Conservation (phyloP, 2,888 invertebrate genomes). For the Diaphora mendica region DNA sequence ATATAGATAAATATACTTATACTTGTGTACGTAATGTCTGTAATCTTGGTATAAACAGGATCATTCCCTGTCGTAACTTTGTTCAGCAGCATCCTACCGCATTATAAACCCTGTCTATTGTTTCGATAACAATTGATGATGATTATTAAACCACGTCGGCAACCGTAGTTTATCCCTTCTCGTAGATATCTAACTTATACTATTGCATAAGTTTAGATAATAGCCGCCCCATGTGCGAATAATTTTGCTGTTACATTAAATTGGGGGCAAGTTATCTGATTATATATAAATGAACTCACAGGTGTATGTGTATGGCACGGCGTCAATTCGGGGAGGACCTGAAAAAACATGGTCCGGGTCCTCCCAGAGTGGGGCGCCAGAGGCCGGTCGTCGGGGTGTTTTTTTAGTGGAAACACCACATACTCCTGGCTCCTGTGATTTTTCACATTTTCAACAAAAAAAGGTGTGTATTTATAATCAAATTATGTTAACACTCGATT, state of each 20-base stretch:
- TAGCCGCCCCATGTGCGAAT: constrained; percentile 9
- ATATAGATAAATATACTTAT: background rate
- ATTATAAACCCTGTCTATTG: background rate
- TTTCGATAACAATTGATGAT: constrained; percentile 8
- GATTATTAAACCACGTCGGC: constrained; percentile 3
- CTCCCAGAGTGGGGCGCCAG: no score
- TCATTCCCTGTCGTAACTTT: constrained; percentile 10
- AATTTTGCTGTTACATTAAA: constrained; percentile 6
- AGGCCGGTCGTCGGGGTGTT: no score
- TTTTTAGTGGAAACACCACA: no score
- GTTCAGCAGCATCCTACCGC: background rate
- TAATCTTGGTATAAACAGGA: background rate
- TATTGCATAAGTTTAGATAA: constrained; percentile 17
- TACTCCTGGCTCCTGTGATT: no score
- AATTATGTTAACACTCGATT: background rate
- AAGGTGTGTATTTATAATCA: no score
- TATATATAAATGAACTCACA: background rate
- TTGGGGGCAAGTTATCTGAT: background rate
- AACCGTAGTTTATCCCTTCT: background rate
- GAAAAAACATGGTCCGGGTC: no score
- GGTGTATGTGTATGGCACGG: no score
- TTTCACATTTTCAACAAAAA: no score
- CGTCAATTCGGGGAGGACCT: no score
- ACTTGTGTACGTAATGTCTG: background rate
- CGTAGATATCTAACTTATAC: constrained; percentile 8